Conservation (phyloP, 1,140 invertebrate species). For the Melipona quadrifasciata region DNA sequence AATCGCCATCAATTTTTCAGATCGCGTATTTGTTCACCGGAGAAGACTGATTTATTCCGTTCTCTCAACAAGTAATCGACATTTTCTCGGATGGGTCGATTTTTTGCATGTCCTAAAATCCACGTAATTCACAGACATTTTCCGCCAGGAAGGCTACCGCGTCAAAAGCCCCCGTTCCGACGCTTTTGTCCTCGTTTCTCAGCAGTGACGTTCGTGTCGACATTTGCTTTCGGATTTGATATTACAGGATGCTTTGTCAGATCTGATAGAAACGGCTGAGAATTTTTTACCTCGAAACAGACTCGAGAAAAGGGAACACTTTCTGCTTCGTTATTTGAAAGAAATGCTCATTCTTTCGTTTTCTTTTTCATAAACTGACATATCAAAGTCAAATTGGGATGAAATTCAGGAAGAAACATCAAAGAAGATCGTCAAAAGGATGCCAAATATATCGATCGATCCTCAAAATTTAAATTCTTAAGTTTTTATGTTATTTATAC, state of each 20-base stretch:
- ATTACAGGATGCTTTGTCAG: not conserved
- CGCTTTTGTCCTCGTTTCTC: conserved; percentile 34
- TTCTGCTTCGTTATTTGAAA: not conserved
- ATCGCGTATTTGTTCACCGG: no score
- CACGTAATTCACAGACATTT: not conserved
- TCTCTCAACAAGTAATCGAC: no score
- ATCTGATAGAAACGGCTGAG: not conserved
- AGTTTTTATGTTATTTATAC: no score
- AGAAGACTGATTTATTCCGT: no score
- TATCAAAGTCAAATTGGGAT: no score
- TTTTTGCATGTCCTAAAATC: conserved; percentile 9
- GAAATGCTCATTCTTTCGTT: not conserved
- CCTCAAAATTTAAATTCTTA: no score
- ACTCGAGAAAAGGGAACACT: not conserved
- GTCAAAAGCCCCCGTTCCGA: not conserved
- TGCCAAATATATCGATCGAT: no score
- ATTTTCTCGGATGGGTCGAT: not conserved
- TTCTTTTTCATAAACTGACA: no score
- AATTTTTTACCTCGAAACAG: not conserved
- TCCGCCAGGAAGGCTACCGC: not conserved
- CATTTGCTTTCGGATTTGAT: conserved; percentile 9
- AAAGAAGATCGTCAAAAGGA: no score
- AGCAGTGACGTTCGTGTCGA: conserved; percentile 18
- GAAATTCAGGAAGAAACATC: no score
- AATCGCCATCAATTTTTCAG: no score